phyloP scores from a whole-genome alignment of 2,888 invertebrate genomes.

The Caenorhabditis sinica region DNA sequence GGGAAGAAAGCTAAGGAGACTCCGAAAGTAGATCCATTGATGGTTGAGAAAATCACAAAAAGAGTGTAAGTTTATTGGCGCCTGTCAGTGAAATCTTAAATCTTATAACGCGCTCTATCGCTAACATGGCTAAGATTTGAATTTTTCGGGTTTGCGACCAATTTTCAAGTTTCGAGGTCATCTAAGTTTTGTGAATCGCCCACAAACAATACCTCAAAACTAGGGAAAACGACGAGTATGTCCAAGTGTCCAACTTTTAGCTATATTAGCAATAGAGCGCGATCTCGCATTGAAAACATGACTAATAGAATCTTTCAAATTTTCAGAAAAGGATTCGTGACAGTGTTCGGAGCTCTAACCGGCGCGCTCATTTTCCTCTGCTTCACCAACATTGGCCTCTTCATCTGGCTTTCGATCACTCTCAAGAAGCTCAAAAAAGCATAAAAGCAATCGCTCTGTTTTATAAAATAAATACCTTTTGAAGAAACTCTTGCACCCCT shows the following conservation, averaged over 20 bases:
- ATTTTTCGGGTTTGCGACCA: too few relatives aligned
- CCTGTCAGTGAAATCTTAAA: background rate
- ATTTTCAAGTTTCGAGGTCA: too few relatives aligned
- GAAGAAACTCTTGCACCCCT: slow-evolving; percentile 80
- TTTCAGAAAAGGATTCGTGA: slow-evolving; percentile 43
- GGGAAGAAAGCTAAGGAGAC: background rate
- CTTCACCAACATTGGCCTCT: slow-evolving; percentile 33
- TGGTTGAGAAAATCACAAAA: background rate
- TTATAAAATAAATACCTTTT: slow-evolving; percentile 43
- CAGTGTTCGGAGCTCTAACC: slow-evolving; percentile 11
- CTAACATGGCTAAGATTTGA: too few relatives aligned
- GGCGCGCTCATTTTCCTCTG: slow-evolving; percentile 22
- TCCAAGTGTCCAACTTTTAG: too few relatives aligned
- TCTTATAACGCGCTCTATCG: too few relatives aligned
- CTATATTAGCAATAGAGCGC: too few relatives aligned
- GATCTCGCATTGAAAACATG: too few relatives aligned
- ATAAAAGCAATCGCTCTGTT: background rate
- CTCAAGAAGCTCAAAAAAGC: slow-evolving; percentile 33
- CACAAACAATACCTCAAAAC: too few relatives aligned
- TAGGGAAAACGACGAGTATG: too few relatives aligned
- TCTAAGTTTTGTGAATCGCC: too few relatives aligned
- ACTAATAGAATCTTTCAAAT: background rate
- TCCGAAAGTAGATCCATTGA: background rate
- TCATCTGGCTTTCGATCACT: slow-evolving; percentile 43
- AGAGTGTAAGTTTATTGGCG: slow-evolving; percentile 31